phyloP scores from a whole-genome alignment of 2,797 vertebrate genomes.

The Artibeus lituratus region DNA sequence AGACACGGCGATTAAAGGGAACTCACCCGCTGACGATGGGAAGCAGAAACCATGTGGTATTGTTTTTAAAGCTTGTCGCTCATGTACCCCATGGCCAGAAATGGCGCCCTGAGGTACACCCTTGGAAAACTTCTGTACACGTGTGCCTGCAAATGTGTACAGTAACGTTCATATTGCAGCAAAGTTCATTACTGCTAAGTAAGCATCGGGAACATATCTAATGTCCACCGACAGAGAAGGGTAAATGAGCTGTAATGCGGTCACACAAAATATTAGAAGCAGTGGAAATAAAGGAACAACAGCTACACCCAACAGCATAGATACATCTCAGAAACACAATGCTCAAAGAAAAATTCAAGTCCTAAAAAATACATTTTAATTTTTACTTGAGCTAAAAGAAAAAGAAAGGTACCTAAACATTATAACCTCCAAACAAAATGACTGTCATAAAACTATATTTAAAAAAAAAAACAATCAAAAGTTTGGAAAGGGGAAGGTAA shows the following conservation, averaged over 20 bases:
- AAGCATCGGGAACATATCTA: neutral
- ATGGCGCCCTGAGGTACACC: too few species aligned
- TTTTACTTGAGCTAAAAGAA: neutral
- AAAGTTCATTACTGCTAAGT: neutral
- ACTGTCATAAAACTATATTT: neutral
- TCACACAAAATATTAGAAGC: neutral
- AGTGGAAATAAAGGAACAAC: neutral
- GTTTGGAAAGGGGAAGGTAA: neutral
- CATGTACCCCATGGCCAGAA: neutral
- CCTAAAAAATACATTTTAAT: neutral
- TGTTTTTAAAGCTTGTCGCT: neutral
- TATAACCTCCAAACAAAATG: neutral
- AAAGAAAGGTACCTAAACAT: neutral
- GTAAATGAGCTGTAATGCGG: neutral
- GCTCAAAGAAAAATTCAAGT: neutral
- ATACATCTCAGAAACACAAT: neutral
- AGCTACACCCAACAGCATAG: neutral
- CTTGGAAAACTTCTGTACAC: neutral
- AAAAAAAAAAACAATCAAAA: neutral
- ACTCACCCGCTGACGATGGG: neutral
- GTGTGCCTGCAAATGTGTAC: neutral
- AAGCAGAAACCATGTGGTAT: neutral
- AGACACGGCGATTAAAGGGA: neutral
- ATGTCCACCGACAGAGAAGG: neutral
- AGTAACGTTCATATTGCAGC: neutral